Base-by-base conservation (phyloP, 2,113 vertebrate genomes). In the Verasper variegatus region DNA sequence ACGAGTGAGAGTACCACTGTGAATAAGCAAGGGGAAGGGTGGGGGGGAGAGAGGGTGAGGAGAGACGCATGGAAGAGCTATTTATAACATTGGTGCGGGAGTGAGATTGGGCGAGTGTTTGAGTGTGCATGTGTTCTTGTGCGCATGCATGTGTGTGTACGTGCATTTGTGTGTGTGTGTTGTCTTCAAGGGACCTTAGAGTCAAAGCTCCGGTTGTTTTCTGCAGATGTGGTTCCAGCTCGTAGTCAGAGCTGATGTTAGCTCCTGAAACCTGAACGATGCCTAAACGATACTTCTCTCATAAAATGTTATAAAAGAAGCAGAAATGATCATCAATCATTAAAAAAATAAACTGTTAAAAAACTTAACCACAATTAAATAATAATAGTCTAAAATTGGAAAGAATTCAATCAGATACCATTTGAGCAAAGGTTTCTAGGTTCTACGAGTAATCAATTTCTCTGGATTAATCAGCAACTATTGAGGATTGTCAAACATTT, bases 1-100 rank as follows among this genome's bases (percentile, higher is more conserved):
- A 81, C 64, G 67, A 83, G 80, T 65, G 74, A 90, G 80, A 86
- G 88, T 75, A 65, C 26, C 76, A 76, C 73, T 86, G 77, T 85
- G 80, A 86, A 83, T 88, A 88, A 71, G 85, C 83, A 75, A 66
- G 60, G 49, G 87, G 57, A 78, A 67, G 72, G 61, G 80, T 47
- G 74, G 69, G 67, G 67, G 68, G 55, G 67, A 42, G 78, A 40
- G 45, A 51, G 85, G 71, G 80, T 63, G 84, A 83, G 78, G 77
- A 86, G 88, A 84, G 88, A 90, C 47, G 71, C 89, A 90, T 83
- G 78, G 84, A 86, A 86, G 75, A 75, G 92, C 92, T 94, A 93
- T 94, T 94, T 93, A 89, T 94, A 94, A 86, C 89, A 74, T 72
- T 67, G 81, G 82, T 88, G 91, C 81, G 86, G 85, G 92, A 86